Conservation (phyloP, 2,888 invertebrate species). For the Eulithis prunata region DNA sequence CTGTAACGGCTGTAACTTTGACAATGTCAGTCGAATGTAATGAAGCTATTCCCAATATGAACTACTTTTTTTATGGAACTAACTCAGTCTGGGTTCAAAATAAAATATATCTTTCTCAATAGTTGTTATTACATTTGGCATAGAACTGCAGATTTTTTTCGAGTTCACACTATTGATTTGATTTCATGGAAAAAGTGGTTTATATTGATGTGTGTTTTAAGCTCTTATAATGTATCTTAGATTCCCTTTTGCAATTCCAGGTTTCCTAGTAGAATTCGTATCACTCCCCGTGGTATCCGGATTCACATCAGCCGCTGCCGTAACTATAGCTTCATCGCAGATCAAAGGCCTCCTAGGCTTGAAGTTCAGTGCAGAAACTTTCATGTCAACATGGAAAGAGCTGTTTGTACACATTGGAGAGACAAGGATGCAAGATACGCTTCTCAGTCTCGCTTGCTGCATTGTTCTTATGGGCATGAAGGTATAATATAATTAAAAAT, state of each 20-base stretch:
- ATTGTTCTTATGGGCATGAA: conserved; percentile 84
- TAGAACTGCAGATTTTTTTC: too few species aligned
- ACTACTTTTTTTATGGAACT: too few species aligned
- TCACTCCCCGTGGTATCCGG: conserved; percentile 90
- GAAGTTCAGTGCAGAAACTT: conserved; percentile 85
- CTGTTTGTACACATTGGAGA: conserved; percentile 81
- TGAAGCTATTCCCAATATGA: too few species aligned
- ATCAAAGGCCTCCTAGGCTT: conserved; percentile 88
- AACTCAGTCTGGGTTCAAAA: too few species aligned
- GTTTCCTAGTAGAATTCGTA: conserved; percentile 90
- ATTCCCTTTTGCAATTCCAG: conserved; percentile 62
- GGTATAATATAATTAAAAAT: conserved; percentile 66
- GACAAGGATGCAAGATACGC: conserved; percentile 84
- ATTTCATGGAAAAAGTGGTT: too few species aligned
- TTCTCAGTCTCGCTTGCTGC: conserved; percentile 86
- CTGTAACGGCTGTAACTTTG: too few species aligned
- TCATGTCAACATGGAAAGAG: conserved; percentile 84
- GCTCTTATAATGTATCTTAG: too few species aligned
- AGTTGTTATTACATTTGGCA: too few species aligned
- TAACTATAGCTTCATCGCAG: conserved; percentile 90
- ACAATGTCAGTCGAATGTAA: too few species aligned
- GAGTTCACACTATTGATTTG: too few species aligned
- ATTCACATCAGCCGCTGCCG: conserved; percentile 90
- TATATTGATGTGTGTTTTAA: too few species aligned
- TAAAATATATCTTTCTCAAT: too few species aligned